Evolutionary conservation across 2,888 invertebrate genomes (phyloP).

Genomic region (Cantharis lateralis): DNA sequence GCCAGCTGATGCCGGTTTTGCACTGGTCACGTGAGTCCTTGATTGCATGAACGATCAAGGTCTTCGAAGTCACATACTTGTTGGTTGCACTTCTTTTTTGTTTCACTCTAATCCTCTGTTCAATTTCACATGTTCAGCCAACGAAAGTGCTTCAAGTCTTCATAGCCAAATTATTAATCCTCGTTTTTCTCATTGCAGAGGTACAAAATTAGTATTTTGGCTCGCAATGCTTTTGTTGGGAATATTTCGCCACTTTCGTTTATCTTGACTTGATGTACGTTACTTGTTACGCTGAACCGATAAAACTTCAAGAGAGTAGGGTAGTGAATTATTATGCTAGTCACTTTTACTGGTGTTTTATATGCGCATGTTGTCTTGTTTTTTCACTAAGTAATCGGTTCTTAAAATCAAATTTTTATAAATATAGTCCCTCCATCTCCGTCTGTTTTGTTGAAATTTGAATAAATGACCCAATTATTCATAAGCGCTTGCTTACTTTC

Average conservation of each 20-base stretch:
- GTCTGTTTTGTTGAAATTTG: not conserved
- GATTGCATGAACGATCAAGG: not conserved
- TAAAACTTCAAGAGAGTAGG: not conserved
- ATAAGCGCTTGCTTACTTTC: not conserved
- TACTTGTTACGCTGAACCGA: not conserved
- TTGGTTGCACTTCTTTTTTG: not conserved
- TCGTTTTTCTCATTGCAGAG: not conserved
- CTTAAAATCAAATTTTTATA: not conserved
- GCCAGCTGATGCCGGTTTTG: not conserved
- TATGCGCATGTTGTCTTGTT: not conserved
- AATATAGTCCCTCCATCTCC: not conserved
- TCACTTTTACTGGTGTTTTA: not conserved
- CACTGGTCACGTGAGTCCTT: not conserved
- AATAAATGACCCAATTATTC: not conserved
- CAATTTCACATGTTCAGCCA: not conserved
- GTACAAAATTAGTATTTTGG: not conserved
- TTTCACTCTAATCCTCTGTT: not conserved
- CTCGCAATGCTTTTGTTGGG: not conserved
- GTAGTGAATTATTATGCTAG: not conserved
- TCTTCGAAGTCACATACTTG: not conserved
- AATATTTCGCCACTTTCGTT: not conserved
- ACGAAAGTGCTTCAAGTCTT: not conserved
- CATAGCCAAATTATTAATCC: not conserved
- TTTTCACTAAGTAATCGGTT: not conserved
- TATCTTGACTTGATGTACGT: not conserved